These are phyloP conservation scores for Pyrrhosoma nymphula DNA, from an alignment of 2,888 invertebrate species.

Conservation along the genomic window DNA sequence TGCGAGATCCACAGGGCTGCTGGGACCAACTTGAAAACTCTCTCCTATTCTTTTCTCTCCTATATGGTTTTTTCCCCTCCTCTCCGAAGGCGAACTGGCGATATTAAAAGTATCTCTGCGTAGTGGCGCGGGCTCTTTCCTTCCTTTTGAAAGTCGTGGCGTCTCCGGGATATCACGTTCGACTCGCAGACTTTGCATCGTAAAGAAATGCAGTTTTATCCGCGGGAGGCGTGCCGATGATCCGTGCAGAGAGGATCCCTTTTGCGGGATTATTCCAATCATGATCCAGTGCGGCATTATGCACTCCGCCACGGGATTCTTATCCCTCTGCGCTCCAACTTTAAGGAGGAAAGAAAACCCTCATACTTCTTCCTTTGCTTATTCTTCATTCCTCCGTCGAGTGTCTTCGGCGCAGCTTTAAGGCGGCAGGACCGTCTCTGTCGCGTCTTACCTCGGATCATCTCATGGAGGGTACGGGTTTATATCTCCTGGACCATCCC, in stretches of 20 bases:
- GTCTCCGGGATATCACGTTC: constrained; percentile 20
- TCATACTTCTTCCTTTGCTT: not conserved
- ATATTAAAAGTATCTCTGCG: constrained; percentile 3
- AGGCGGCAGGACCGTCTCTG: not conserved
- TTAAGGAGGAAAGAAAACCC: not conserved
- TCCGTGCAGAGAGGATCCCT: not conserved
- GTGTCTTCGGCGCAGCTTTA: not conserved
- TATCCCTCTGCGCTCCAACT: not conserved
- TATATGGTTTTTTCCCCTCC: not conserved
- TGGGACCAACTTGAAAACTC: not conserved
- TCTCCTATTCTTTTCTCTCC: not conserved
- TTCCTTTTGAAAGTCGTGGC: constrained; percentile 25
- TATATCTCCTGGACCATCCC: not conserved
- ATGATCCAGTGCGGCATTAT: constrained; percentile 36
- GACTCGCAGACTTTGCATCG: constrained; percentile 16
- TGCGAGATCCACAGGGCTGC: not conserved
- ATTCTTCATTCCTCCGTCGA: not conserved
- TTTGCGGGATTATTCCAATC: constrained; percentile 24
- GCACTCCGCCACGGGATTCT: not conserved
- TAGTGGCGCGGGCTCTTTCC: not conserved
- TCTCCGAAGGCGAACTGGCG: not conserved
- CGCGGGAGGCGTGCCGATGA: constrained; percentile 16
- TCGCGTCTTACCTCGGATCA: not conserved
- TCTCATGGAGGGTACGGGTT: not conserved
- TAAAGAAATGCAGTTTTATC: constrained; percentile 25